A percentile compares a stretch with the other conserved stretches of the same genome.
phyloP scores from a whole-genome alignment of 1,140 invertebrate species.

The Olivierus martensii region DNA sequence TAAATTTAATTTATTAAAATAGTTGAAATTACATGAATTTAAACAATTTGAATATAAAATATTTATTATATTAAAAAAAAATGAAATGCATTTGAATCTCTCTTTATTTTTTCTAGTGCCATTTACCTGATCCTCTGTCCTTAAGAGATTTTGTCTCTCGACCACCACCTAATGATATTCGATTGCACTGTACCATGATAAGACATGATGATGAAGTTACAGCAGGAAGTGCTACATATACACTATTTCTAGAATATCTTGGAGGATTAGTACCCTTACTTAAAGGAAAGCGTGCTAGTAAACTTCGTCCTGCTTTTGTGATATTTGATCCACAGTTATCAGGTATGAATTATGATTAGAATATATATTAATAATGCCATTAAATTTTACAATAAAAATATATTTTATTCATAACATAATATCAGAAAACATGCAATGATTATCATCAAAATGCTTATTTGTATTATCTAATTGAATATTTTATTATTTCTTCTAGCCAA shows the following conservation, averaged over 20 bases:
- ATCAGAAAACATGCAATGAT: no score
- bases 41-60: no score
- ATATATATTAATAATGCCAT: no score
- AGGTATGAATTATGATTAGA: no score
- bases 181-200: slow-evolving; percentile 92
- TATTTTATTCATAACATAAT: no score
- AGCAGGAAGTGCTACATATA: slow-evolving; percentile 47
- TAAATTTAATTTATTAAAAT: no score
- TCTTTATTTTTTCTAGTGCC: slow-evolving; percentile 49
- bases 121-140: slow-evolving; percentile 73
- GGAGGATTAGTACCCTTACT: slow-evolving; percentile 90
- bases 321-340: slow-evolving; percentile 87
- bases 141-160: slow-evolving; percentile 85
- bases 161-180: slow-evolving; percentile 64
- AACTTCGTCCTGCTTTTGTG: slow-evolving; percentile 94
- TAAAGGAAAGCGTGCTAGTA: slow-evolving; percentile 88
- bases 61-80: no score
- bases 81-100: not conserved
- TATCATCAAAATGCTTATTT: no score
- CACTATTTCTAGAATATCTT: slow-evolving; percentile 89
- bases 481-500: no score
- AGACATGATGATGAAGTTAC: slow-evolving; percentile 63
- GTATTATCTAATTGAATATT: no score
- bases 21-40: no score
- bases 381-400: no score